These are phyloP conservation scores for Colistium nudipinnis DNA, from an alignment of 2,113 vertebrate species.

Conservation along the genomic window DNA sequence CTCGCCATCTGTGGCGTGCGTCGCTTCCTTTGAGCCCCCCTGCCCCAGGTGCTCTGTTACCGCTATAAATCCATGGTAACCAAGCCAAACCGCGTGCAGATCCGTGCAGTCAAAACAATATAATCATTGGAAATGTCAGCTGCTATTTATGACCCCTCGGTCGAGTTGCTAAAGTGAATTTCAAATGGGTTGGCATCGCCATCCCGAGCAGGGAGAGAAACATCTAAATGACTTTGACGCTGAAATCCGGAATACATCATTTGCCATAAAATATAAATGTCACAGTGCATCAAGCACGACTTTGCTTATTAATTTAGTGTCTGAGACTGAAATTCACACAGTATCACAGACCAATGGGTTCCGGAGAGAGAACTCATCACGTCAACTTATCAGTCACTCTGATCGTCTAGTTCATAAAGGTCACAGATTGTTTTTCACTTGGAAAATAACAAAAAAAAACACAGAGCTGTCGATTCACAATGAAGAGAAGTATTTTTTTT, in stretches of 20 bases:
- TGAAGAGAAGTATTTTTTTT: not conserved
- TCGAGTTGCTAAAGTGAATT: slow-evolving; percentile 22
- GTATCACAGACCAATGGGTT: slow-evolving; percentile 32
- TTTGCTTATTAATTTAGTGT: slow-evolving; percentile 56
- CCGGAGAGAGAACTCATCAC: slow-evolving; percentile 27
- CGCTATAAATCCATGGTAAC: not conserved
- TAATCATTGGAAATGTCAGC: not conserved
- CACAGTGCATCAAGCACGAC: slow-evolving; percentile 34
- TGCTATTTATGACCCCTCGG: slow-evolving; percentile 28
- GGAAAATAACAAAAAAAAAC: not conserved
- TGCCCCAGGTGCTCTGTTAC: slow-evolving; percentile 1
- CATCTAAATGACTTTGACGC: slow-evolving; percentile 29
- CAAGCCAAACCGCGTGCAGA: not conserved
- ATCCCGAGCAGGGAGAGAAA: slow-evolving; percentile 27
- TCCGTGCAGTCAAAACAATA: slow-evolving; percentile 20
- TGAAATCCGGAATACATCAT: slow-evolving; percentile 43
- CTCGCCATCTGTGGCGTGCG: slow-evolving; percentile 32
- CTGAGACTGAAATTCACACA: slow-evolving; percentile 33
- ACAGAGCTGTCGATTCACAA: not conserved
- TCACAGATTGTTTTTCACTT: not conserved
- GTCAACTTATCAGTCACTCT: slow-evolving; percentile 32
- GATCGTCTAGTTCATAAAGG: slow-evolving; percentile 31
- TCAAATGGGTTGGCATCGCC: slow-evolving; percentile 24
- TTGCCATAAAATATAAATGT: slow-evolving; percentile 49
- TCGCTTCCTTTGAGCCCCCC: not conserved